Conservation (phyloP, 1,140 invertebrate species). For the Drosophila kohkoa region DNA sequence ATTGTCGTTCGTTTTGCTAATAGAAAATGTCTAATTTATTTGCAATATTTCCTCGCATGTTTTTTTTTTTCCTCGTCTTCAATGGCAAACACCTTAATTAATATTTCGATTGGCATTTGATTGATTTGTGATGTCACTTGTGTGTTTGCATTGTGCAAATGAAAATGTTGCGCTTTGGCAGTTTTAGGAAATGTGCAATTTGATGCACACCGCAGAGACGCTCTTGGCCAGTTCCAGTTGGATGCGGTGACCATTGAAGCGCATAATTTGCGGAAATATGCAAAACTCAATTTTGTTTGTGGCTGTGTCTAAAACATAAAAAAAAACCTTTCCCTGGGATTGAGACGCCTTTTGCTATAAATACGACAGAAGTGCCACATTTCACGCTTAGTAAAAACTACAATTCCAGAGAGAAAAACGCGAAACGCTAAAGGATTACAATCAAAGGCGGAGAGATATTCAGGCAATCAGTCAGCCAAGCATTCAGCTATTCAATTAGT, state of each 20-base stretch:
- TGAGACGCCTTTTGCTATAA: constrained; percentile 56
- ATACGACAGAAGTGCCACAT: constrained; percentile 75
- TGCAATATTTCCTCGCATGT: neutral
- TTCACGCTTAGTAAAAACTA: constrained; percentile 73
- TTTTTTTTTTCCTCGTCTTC: neutral
- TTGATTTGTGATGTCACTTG: constrained; percentile 13
- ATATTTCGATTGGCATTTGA: neutral
- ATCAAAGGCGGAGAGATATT: neutral
- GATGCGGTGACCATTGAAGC: constrained; percentile 64
- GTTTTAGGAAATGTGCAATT: constrained; percentile 42
- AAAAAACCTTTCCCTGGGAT: constrained; percentile 44
- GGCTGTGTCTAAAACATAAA: neutral
- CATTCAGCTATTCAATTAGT: neutral
- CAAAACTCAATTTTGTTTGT: constrained; percentile 49
- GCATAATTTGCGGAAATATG: constrained; percentile 80
- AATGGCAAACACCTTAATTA: constrained; percentile 6
- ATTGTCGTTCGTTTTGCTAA: neutral
- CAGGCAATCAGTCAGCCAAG: constrained; percentile 3
- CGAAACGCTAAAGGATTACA: constrained; percentile 37
- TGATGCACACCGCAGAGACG: constrained; percentile 10
- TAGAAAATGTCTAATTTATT: neutral
- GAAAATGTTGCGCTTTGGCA: neutral
- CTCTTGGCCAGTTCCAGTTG: constrained; percentile 56
- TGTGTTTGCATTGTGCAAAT: constrained; percentile 6
- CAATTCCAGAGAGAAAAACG: constrained; percentile 32